Conservation (phyloP, 1,140 invertebrate species). For the Manduca sexta region DNA sequence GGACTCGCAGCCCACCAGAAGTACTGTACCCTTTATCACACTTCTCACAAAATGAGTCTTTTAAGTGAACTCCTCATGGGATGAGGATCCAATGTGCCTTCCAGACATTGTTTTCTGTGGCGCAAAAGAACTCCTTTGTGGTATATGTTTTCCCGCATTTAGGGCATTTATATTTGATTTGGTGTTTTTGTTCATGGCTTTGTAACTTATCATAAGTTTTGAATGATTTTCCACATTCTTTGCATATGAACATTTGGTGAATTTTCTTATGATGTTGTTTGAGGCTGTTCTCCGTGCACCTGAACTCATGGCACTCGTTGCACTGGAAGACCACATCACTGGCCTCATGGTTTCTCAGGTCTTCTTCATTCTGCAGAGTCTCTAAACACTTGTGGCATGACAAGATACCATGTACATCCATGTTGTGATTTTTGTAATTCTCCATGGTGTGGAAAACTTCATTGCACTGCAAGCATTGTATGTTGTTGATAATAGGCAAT, state of each 20-base stretch:
- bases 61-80: conserved; percentile 43
- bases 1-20: conserved; percentile 48
- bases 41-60: conserved; percentile 43
- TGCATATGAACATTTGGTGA: conserved; percentile 40
- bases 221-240: conserved; percentile 47
- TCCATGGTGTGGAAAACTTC: conserved; percentile 23
- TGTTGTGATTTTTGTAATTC: conserved; percentile 35
- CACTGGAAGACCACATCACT: conserved; percentile 34
- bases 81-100: conserved; percentile 46
- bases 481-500: conserved; percentile 7
- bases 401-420: conserved; percentile 26
- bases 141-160: conserved; percentile 58
- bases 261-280: conserved; percentile 30
- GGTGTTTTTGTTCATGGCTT: conserved; percentile 48
- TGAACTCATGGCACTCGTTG: conserved; percentile 28
- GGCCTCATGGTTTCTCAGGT: conserved; percentile 29
- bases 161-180: conserved; percentile 37
- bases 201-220: conserved; percentile 41
- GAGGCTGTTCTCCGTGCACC: conserved; percentile 30
- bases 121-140: conserved; percentile 48
- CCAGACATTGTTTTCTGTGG: conserved; percentile 52
- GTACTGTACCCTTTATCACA: conserved; percentile 60
- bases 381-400: conserved; percentile 46
- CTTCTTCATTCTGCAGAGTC: conserved; percentile 29
- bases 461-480: conserved; percentile 34